These are phyloP conservation scores for Phalacrocorax brasilianus DNA, from an alignment of 2,113 vertebrate genomes.

Conservation along the genomic window DNA sequence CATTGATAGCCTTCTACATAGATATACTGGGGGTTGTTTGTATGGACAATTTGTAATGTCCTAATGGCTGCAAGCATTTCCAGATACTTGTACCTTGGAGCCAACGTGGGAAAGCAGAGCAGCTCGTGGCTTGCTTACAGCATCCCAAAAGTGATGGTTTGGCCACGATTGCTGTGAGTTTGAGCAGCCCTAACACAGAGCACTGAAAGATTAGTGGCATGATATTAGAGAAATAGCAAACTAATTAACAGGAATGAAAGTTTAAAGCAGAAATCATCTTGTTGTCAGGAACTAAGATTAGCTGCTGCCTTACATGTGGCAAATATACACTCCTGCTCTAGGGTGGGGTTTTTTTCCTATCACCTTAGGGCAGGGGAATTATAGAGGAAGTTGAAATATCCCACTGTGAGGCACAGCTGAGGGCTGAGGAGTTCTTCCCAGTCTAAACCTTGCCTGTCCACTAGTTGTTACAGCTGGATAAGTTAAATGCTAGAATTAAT, in stretches of 20 bases:
- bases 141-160: not conserved
- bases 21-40: not conserved
- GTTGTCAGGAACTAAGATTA: not conserved
- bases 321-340: not conserved
- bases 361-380: not conserved
- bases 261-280: not conserved
- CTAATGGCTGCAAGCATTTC: not conserved
- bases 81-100: not conserved
- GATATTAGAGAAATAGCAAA: not conserved
- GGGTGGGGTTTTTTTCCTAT: not conserved
- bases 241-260: not conserved
- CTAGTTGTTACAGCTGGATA: not conserved
- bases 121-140: fast-evolving
- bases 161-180: not conserved
- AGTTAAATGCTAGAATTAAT: not conserved
- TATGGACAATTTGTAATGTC: not conserved
- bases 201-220: not conserved
- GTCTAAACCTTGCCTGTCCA: not conserved
- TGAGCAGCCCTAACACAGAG: not conserved
- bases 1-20: not conserved
- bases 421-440: not conserved
- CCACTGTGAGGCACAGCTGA: not conserved
- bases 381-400: not conserved
- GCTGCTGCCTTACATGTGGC: not conserved
- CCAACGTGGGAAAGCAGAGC: not conserved